Base-by-base conservation (phyloP, 2,797 vertebrate genomes). In the Carduelis carduelis region DNA sequence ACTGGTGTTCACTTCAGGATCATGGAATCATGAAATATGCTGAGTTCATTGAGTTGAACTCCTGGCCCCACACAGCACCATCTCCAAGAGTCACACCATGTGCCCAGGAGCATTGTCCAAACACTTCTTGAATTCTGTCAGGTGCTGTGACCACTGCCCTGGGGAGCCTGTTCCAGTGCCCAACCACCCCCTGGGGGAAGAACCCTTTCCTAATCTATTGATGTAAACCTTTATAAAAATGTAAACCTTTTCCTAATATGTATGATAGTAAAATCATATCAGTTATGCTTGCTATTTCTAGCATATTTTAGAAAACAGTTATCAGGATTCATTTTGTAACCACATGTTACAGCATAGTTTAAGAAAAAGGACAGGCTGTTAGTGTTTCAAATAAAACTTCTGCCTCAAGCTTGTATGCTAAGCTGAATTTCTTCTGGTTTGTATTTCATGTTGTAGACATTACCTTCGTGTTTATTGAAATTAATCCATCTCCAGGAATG, bases 401-500 rank as follows among this genome's bases (percentile, higher is more conserved):
- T 78, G 17, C 30, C 16, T 75, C 35, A 64, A 65, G 24, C 13
- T 32, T 56, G 12, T 83, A 28, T 57, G 75, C 50, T 72, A 57
- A 90, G 10, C 32, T 47, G 32, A 87, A 34, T 90, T 83, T 57
- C 21, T 78, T 78, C 43, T 85, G 43, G 77, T 41, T 80, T 50
- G 3, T 75, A 5, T 95, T 96, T 95, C 56, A 95, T 91, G 32
- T 43, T 39, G 65, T 94, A 99, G 99, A 97, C 97, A 14, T 96
- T 99, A 55, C 99, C 99, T 24, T 96, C 97, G 2, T 99, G 98
- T 64, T 96, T 99, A 89, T 60, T 99, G 89, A 99, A 98, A 96
- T 92, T 99, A 70, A 96, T 80, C 61, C 98, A 99, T 30, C 98
- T 99, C 47, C 99, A 99, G 95, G 99, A 99, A 93, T 99, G 99